These are phyloP conservation scores for Labeo calbasu DNA, from an alignment of 2,797 vertebrate species.

Conservation along the genomic window DNA sequence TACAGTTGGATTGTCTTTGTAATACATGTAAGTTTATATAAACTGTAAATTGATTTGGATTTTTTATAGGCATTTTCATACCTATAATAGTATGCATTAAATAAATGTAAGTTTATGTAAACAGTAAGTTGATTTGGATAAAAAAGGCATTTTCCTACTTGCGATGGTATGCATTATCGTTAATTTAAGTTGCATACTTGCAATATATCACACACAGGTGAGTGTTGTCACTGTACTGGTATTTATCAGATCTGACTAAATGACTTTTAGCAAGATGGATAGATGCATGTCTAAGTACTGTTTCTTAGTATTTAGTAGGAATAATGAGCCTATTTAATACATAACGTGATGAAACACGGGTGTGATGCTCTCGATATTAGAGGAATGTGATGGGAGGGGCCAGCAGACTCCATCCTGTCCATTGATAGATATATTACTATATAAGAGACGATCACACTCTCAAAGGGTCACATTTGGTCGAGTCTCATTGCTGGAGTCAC, in stretches of 20 bases:
- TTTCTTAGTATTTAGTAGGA: neutral
- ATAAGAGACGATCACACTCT: slow-evolving; percentile 69
- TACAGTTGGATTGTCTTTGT: neutral
- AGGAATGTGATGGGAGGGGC: slow-evolving; percentile 73
- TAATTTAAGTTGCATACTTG: too few relatives aligned
- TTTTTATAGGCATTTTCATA: neutral
- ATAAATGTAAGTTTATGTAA: neutral
- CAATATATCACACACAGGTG: too few relatives aligned
- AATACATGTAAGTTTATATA: neutral
- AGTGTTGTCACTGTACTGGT: neutral
- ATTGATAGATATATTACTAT: slow-evolving; percentile 76
- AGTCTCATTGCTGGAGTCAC: slow-evolving; percentile 43
- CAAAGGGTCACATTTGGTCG: slow-evolving; percentile 57
- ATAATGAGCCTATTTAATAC: neutral
- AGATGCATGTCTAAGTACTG: neutral
- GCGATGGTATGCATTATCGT: neutral
- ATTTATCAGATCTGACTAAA: neutral
- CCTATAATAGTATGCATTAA: too few relatives aligned
- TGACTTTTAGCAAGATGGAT: neutral
- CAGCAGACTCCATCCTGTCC: slow-evolving; percentile 65
- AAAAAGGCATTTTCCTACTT: neutral
- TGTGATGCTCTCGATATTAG: slow-evolving; percentile 52
- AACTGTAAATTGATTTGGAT: neutral
- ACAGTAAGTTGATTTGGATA: neutral
- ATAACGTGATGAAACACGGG: neutral